Base-by-base conservation (phyloP, 2,888 invertebrate genomes). In the Andrena trimmerana region DNA sequence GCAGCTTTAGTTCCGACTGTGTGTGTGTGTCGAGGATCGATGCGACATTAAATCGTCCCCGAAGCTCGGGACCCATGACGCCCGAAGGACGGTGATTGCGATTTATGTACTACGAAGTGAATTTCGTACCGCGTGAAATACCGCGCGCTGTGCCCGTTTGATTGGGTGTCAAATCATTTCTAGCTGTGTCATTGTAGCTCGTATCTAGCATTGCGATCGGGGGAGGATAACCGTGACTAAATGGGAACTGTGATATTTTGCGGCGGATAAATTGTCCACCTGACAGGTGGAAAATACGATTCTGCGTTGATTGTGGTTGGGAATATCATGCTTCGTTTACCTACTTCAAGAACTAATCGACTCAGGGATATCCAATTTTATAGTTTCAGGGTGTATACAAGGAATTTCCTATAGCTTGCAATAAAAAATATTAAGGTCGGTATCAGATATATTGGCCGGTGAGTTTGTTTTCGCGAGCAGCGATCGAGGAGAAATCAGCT, bases 21-120 rank as follows among this genome's bases (percentile, higher is more conserved):
- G 36, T 4, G n/a, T 20, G 20, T 24, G 13, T 8, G 8, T 3
- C 31, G 50, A 6, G 66, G 73, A 57, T 42, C 62, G 36, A 29
- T 48, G 31, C 48, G 33, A 27, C 48, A 57, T 73, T 78, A 78
- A 82, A 77, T 86, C 75, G 73, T 73, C 67, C 42, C 8, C 59
- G 66, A 27, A 63, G 42, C 65, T 33, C 60, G 68, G 60, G 78
- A 48, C 59, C 27, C 63, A 10, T 8, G 72, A 70, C 68, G 72
- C 57, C 63, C 73, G 71, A 63, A 50, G 62, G 66, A 63, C 52
- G 36, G 42, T 80, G 84, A 80, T 85, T 85, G 77, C 77, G 75
- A 85, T 81, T 84, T 85, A 85, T 75, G 60, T 52, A 36, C 27
- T 59, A 24, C 24, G n/a, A 20, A 65, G 60, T 68, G 62, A 74